Evolutionary conservation across 2,888 invertebrate genomes (phyloP).

Genomic region (Acrocyrtus sp.): DNA sequence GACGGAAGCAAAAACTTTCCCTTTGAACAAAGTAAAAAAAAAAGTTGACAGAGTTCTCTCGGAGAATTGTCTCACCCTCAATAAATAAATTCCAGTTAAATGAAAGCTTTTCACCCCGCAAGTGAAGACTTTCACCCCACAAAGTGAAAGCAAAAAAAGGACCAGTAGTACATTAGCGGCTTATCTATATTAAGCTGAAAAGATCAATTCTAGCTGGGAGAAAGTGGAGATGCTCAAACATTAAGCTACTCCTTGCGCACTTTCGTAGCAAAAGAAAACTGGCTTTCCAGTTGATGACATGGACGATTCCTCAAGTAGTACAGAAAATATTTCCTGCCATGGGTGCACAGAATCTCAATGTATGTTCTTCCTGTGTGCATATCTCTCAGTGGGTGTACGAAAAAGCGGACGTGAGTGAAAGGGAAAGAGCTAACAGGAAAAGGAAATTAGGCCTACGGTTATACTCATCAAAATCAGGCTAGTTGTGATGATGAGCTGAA

Average conservation of each 20-base stretch:
- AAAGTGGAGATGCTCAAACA: no score
- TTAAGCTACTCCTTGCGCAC: no score
- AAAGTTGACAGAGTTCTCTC: neutral
- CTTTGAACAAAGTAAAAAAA: no score
- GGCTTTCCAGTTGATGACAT: neutral
- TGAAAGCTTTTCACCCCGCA: no score
- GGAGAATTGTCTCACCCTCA: no score
- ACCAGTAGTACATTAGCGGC: constrained; percentile 4
- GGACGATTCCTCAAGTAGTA: neutral
- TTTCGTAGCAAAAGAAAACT: no score
- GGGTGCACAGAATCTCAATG: no score
- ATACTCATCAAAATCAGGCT: constrained; percentile 30
- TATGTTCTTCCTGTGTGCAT: no score
- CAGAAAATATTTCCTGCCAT: constrained; percentile 18
- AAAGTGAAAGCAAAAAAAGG: no score
- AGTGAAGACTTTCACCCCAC: no score
- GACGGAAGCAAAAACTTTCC: no score
- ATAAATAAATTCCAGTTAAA: no score
- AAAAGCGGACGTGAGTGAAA: neutral
- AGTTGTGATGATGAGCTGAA: constrained; percentile 14
- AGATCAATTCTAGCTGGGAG: neutral
- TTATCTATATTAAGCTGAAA: neutral
- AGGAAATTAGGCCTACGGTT: constrained; percentile 43
- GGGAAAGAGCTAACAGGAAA: neutral
- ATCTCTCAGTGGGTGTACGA: neutral